Evolutionary conservation across 2,113 vertebrate species (phyloP).

Genomic region (Brevimyrus niger): DNA sequence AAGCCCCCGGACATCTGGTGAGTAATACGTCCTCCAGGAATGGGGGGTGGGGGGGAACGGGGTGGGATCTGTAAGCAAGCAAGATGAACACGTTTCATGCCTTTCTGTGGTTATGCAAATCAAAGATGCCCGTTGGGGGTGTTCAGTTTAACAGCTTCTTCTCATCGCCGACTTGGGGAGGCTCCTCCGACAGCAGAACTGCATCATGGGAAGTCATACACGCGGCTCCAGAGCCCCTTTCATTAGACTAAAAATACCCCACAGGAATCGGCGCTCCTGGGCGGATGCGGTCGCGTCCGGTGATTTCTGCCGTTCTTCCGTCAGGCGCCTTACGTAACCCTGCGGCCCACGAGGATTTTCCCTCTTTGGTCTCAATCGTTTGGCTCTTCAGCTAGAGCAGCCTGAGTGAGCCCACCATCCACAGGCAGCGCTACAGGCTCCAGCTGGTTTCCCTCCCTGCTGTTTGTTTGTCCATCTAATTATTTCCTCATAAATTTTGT

Average conservation of each 20-base stretch:
- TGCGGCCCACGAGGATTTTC: neutral
- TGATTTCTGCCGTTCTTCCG: neutral
- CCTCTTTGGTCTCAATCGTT: neutral
- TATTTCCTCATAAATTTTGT: neutral
- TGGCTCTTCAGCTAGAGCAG: neutral
- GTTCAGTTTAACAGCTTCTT: neutral
- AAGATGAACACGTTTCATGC: neutral
- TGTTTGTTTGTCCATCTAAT: neutral
- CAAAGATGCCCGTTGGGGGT: neutral
- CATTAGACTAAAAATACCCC: slow-evolving; percentile 9
- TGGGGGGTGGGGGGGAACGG: neutral
- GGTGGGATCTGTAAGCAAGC: neutral
- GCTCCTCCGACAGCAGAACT: neutral
- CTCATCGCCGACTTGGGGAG: neutral
- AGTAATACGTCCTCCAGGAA: neutral
- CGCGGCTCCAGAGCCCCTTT: neutral
- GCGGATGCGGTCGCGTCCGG: neutral
- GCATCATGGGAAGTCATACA: neutral
- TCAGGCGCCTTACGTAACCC: neutral
- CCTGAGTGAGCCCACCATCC: neutral
- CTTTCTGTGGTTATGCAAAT: neutral
- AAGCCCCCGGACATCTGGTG: neutral
- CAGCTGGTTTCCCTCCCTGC: neutral
- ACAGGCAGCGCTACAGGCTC: neutral
- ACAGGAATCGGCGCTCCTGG: neutral